A percentile compares a stretch with the other conserved stretches of the same genome.
Evolutionary conservation across 2,113 vertebrate species (phyloP).

Genomic region (Connochaetes taurinus): DNA sequence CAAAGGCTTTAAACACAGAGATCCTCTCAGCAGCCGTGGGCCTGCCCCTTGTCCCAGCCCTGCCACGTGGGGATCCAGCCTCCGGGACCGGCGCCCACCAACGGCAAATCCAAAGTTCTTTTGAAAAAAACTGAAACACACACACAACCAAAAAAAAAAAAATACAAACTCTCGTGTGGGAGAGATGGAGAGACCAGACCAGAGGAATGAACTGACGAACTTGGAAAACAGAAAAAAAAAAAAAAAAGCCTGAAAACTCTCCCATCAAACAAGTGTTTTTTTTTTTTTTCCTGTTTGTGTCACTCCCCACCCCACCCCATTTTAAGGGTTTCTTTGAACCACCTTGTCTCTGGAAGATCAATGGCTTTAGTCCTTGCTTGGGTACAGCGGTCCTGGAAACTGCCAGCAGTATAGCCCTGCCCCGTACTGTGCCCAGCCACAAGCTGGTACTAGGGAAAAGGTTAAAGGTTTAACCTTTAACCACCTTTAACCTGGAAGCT

Average conservation of each 20-base stretch:
- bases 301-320: neutral
- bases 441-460: neutral
- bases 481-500: neutral
- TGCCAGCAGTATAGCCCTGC: neutral
- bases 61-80: slow-evolving; percentile 50
- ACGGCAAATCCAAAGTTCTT: slow-evolving; percentile 74
- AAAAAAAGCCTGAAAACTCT: slow-evolving; percentile 34
- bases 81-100: slow-evolving; percentile 44
- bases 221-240: slow-evolving; percentile 48
- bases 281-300: slow-evolving; percentile 42
- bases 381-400: neutral
- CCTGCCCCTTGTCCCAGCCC: slow-evolving; percentile 53
- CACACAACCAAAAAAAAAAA: slow-evolving; percentile 66
- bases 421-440: neutral
- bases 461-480: too few relatives aligned
- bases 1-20: slow-evolving; percentile 77
- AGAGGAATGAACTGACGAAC: slow-evolving; percentile 63
- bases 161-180: neutral
- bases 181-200: slow-evolving; percentile 61
- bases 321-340: slow-evolving; percentile 48
- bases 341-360: slow-evolving; percentile 30
- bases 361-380: neutral
- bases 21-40: slow-evolving; percentile 71
- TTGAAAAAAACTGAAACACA: slow-evolving; percentile 58
- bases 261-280: slow-evolving; percentile 53